phyloP scores from a whole-genome alignment of 2,113 vertebrate species.

The Enhydra lutris region DNA sequence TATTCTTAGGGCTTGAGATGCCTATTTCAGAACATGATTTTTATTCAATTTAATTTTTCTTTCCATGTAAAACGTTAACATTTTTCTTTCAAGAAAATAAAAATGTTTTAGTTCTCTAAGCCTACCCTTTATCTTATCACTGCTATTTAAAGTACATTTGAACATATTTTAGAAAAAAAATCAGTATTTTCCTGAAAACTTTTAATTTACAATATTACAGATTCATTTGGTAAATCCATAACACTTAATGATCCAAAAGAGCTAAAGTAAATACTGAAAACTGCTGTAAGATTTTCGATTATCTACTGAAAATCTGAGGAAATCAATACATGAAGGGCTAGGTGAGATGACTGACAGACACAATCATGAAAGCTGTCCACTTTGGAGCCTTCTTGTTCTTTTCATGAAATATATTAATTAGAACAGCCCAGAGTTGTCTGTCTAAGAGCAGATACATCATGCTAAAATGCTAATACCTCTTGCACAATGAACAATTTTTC shows the following conservation, averaged over 20 bases:
- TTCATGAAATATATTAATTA: background rate
- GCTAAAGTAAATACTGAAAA: background rate
- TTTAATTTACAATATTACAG: background rate
- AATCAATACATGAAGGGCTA: background rate
- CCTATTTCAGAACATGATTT: background rate
- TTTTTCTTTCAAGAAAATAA: background rate
- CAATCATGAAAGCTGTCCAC: background rate
- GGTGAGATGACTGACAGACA: background rate
- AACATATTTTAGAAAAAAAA: constrained; percentile 40
- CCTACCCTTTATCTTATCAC: background rate
- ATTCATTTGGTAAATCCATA: background rate
- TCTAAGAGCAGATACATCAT: background rate
- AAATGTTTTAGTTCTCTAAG: background rate
- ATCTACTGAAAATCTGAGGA: background rate
- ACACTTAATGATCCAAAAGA: background rate
- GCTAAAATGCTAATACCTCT: background rate
- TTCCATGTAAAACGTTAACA: background rate
- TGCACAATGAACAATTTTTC: background rate
- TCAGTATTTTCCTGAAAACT: background rate
- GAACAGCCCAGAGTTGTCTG: background rate
- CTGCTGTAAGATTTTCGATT: background rate
- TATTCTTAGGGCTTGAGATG: background rate
- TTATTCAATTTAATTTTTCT: background rate
- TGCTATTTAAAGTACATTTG: background rate
- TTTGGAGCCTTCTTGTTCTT: background rate